Base-by-base conservation (phyloP, 37 sponge, comb jelly and placozoan genomes). In the Theonella swinhoei region DNA sequence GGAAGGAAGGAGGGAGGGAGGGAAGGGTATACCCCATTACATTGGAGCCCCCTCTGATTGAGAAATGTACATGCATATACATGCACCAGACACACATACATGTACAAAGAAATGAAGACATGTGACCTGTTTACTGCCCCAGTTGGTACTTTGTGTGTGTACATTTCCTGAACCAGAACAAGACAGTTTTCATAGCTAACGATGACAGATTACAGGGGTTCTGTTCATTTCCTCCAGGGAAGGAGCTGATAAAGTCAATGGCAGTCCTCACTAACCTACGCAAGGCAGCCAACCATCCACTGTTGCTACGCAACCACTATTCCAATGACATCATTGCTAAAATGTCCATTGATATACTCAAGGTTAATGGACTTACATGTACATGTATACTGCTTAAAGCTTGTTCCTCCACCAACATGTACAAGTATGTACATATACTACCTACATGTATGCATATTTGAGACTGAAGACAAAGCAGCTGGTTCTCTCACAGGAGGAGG, bases 281-380 rank as follows among this genome's bases (percentile, higher is more conserved):
- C 68, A 88, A 88, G 89, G 42, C 68, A 39, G 78, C 89, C 36
- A 88, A 83, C 65, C 89, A 88, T 31, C 89, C 89, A 2, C 75
- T 83, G 5, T 43, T 88, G 0, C 9, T 78, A 4, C 78, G 84
- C 47, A 65, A 72, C 74, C 66, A 62, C 64, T 88, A 88, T 47
- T 8, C 39, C 19, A 43, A 82, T 39, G 70, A 35, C 36, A 54
- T 34, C 39, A 76, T 88, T 8, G 29, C 71, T 31, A 17, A 47
- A 29, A 88, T 88, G 89, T 31, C 84, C 0, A n/a, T 19, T 28
- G 82, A 76, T 28, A 87, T 87, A 63, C 68, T 87, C 8, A 80
- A 66, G 80, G 80, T 79, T 54, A 28, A 0, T 1, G 14, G 2
- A 17, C 14, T 30, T 3, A 25, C 25, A 25, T 22, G n/a, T n/a